Conservation (phyloP, 2,888 invertebrate species). For the Minunthozetes semirufus region DNA sequence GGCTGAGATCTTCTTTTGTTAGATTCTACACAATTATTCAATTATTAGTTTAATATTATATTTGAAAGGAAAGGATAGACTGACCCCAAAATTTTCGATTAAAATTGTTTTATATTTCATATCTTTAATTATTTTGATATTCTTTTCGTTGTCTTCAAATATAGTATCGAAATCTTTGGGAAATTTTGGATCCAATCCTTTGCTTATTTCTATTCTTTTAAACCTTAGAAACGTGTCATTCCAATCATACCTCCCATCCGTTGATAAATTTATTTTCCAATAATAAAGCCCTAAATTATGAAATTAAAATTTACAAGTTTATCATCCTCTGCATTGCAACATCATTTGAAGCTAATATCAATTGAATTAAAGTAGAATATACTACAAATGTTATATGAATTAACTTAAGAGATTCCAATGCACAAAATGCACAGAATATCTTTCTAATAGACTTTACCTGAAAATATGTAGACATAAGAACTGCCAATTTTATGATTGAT, state of each 20-base stretch:
- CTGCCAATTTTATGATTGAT: no score
- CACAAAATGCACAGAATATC: not conserved
- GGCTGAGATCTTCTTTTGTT: not conserved
- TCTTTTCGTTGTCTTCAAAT: not conserved
- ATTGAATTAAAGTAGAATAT: not conserved
- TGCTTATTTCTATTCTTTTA: not conserved
- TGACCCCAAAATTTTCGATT: not conserved
- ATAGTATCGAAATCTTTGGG: not conserved
- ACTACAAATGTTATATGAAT: no score
- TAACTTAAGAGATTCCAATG: no score
- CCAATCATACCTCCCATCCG: not conserved
- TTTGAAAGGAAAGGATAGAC: no score
- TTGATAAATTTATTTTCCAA: conserved; percentile 13
- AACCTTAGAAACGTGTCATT: not conserved
- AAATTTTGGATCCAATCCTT: not conserved
- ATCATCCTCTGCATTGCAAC: no score
- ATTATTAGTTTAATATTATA: no score
- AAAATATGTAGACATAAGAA: not conserved
- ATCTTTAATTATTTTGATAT: conserved; percentile 3
- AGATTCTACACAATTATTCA: not conserved
- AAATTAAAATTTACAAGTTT: not conserved
- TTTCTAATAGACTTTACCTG: not conserved
- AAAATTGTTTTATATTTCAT: not conserved
- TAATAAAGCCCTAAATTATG: not conserved
- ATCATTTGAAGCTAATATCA: no score